Evolutionary conservation across 2,888 invertebrate genomes (phyloP).

Genomic region (Dasypogon diadema): DNA sequence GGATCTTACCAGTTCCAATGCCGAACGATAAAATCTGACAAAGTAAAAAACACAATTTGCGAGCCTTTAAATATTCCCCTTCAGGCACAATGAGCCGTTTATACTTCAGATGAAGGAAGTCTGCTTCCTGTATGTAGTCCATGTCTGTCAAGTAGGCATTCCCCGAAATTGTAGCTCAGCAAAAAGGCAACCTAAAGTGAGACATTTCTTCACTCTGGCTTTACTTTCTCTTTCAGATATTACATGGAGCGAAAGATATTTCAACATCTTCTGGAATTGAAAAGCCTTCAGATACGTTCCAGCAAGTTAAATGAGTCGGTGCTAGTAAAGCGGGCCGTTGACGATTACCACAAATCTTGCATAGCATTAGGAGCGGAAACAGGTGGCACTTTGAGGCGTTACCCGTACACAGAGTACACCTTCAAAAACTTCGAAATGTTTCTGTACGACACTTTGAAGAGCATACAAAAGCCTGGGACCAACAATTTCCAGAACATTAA

Average conservation of each 20-base stretch:
- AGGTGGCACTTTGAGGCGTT: constrained; percentile 71
- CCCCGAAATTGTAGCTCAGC: not conserved
- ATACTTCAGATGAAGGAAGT: not conserved
- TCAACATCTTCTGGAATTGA: constrained; percentile 91
- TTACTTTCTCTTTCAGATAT: constrained; percentile 73
- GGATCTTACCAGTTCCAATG: constrained; percentile 1
- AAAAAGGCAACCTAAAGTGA: not conserved
- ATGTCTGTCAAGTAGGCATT: not conserved
- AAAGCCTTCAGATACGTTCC: constrained; percentile 90
- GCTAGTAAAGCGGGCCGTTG: constrained; percentile 87
- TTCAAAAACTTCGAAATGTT: constrained; percentile 88
- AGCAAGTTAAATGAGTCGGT: constrained; percentile 90
- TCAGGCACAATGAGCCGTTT: constrained; percentile 18
- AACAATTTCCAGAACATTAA: constrained; percentile 75
- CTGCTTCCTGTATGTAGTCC: not conserved
- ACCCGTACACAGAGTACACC: constrained; percentile 76
- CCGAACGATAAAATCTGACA: constrained; percentile 24
- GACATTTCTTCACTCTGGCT: constrained; percentile 3
- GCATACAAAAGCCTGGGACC: constrained; percentile 79
- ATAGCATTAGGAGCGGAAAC: constrained; percentile 73
- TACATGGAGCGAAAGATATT: constrained; percentile 93
- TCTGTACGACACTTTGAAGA: constrained; percentile 86
- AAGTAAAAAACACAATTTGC: constrained; percentile 19
- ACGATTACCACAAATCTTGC: constrained; percentile 84
- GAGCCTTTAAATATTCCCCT: constrained; percentile 2